These are phyloP conservation scores for Piprites chloris DNA, from an alignment of 2,113 vertebrate species.

Conservation along the genomic window DNA sequence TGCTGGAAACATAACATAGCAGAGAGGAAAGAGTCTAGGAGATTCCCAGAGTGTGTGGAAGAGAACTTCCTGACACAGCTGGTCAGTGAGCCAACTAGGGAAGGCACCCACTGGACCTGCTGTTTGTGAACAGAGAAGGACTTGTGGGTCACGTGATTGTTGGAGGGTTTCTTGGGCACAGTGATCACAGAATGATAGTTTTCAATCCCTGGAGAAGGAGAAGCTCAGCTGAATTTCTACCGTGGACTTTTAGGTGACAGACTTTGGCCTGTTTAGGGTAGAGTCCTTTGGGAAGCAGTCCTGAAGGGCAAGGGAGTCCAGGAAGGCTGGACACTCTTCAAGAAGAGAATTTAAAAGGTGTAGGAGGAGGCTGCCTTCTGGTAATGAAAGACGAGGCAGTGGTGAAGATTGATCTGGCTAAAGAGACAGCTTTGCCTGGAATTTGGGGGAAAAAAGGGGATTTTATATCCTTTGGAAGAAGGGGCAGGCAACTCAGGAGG, in stretches of 20 bases:
- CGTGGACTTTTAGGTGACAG: not conserved
- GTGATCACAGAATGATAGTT: not conserved
- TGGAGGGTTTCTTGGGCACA: not conserved
- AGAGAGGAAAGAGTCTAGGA: not conserved
- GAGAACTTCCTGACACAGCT: not conserved
- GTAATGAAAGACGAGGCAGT: not conserved
- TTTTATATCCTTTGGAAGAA: not conserved
- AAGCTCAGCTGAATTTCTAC: not conserved
- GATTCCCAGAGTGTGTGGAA: not conserved
- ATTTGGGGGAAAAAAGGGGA: not conserved
- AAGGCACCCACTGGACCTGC: not conserved
- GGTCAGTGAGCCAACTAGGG: not conserved
- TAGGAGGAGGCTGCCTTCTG: not conserved
- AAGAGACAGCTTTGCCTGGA: not conserved
- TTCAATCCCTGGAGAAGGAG: rapidly evolving
- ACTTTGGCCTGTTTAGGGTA: not conserved
- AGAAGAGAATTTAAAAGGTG: not conserved
- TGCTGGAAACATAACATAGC: not conserved
- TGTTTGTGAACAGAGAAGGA: not conserved
- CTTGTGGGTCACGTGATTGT: not conserved
- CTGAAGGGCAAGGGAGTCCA: not conserved
- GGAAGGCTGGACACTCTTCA: not conserved
- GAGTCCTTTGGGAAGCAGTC: not conserved
- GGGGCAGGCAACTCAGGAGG: not conserved
- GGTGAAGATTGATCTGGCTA: not conserved